These are phyloP conservation scores for Callimico goeldii DNA, from an alignment of 2,797 vertebrate genomes.

Conservation along the genomic window DNA sequence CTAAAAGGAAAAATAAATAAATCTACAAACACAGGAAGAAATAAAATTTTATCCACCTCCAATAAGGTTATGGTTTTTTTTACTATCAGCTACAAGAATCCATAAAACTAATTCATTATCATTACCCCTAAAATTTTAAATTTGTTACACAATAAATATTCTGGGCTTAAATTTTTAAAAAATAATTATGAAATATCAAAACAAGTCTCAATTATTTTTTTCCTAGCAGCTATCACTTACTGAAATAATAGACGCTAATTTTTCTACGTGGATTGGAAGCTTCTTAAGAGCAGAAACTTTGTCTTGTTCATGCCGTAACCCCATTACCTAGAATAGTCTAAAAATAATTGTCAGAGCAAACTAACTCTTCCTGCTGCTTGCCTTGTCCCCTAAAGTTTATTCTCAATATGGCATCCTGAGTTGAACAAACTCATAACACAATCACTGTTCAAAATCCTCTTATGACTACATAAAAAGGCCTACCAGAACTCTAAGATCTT, in stretches of 20 bases:
- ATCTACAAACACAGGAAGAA: not conserved
- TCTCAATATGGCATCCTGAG: not conserved
- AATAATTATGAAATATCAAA: conserved; percentile 5
- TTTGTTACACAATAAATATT: not conserved
- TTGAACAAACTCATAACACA: not conserved
- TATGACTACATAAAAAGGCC: not conserved
- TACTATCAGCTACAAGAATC: not conserved
- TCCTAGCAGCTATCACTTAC: not conserved
- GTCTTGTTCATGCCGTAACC: not conserved
- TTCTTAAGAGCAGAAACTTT: not conserved
- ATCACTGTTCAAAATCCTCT: conserved; percentile 16
- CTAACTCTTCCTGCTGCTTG: not conserved
- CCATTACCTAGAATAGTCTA: not conserved
- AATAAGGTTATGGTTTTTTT: not conserved
- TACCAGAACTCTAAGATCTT: not conserved
- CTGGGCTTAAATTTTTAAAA: not conserved
- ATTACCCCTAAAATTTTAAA: not conserved
- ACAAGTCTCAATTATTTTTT: not conserved
- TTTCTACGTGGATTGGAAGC: not conserved
- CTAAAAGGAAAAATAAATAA: not conserved
- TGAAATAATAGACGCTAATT: not conserved
- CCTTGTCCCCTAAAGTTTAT: not conserved
- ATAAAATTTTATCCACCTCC: not conserved
- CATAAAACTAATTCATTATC: not conserved
- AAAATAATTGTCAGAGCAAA: not conserved